phyloP scores from a whole-genome alignment of 2,113 vertebrate genomes.

The Hippotragus niger region DNA sequence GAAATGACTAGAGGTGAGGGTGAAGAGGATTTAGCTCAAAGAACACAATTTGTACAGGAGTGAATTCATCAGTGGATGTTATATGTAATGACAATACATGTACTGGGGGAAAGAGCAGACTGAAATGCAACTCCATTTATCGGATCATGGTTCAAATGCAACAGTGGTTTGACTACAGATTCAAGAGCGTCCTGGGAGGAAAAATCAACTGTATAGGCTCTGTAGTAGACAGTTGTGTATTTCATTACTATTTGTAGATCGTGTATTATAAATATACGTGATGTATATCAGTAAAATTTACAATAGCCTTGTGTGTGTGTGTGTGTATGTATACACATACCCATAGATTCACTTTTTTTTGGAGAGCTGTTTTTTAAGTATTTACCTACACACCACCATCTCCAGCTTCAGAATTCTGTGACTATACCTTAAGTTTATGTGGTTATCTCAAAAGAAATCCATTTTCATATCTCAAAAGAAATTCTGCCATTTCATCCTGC shows the following conservation, averaged over 20 bases:
- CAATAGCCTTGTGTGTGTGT: not conserved
- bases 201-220: not conserved
- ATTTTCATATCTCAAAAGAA: not conserved
- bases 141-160: not conserved
- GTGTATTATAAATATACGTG: not conserved
- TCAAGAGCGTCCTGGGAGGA: not conserved
- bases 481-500: too few relatives aligned
- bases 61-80: not conserved
- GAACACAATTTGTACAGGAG: not conserved
- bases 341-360: not conserved
- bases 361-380: not conserved
- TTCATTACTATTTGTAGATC: not conserved
- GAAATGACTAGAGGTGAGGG: not conserved
- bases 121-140: not conserved
- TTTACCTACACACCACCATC: not conserved
- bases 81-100: not conserved
- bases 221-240: not conserved
- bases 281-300: not conserved
- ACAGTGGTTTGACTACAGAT: not conserved
- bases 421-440: not conserved
- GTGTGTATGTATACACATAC: fast-evolving
- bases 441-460: not conserved
- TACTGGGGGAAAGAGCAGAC: not conserved
- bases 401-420: not conserved
- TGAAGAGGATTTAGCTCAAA: not conserved